phyloP scores from a whole-genome alignment of 1,140 invertebrate genomes.

The Pantala flavescens region DNA sequence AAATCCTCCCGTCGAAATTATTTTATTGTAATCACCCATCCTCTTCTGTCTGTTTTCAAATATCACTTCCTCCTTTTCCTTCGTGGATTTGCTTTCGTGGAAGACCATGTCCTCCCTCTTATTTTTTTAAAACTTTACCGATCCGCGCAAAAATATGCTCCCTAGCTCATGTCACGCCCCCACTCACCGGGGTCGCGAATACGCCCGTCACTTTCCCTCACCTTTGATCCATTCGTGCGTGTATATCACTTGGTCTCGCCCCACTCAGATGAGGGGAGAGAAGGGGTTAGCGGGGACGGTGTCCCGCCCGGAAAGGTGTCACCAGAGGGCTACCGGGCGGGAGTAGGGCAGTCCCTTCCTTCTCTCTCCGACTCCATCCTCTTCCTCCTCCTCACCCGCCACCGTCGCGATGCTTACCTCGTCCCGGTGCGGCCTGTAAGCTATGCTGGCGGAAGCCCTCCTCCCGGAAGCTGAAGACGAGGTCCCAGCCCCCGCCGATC shows the following conservation, averaged over 20 bases:
- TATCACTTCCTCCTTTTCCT: background rate
- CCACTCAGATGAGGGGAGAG: background rate
- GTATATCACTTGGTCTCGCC: background rate
- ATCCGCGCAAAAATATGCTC: background rate
- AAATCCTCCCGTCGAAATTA: background rate
- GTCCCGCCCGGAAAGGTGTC: background rate
- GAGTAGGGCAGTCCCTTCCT: background rate
- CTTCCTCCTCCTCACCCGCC: conserved; percentile 20
- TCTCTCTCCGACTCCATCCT: background rate
- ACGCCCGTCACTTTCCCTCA: background rate
- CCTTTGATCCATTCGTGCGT: background rate
- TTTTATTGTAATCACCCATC: background rate
- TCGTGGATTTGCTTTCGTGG: background rate
- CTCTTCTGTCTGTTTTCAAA: background rate
- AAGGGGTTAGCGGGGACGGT: background rate
- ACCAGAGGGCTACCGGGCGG: background rate
- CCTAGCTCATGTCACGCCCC: background rate
- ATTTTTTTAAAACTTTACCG: no score
- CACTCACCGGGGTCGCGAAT: background rate
- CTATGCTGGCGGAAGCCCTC: conserved; percentile 21
- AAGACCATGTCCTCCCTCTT: background rate
- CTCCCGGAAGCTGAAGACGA: background rate
- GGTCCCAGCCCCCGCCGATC: background rate
- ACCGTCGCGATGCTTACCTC: conserved; percentile 26
- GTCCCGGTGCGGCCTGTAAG: conserved; percentile 25